Evolutionary conservation across 2,888 invertebrate genomes (phyloP).

Genomic region (Listrodromus nycthemerus): DNA sequence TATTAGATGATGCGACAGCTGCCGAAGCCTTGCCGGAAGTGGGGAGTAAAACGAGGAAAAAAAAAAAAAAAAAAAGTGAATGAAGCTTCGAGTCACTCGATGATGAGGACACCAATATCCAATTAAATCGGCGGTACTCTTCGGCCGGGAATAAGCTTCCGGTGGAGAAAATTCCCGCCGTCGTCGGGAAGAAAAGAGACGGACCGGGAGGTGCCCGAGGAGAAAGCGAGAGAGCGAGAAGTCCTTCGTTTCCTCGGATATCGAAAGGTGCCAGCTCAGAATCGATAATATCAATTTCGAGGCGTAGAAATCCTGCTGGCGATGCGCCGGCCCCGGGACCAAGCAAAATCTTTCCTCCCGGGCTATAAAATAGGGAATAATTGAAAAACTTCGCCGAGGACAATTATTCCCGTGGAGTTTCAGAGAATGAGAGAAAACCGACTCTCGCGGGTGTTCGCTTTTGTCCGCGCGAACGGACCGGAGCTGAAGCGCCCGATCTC

Average conservation of each 20-base stretch:
- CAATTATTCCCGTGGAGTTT: slow-evolving; percentile 61
- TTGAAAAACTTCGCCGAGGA: slow-evolving; percentile 63
- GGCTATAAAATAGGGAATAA: slow-evolving; percentile 60
- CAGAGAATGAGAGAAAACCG: not conserved
- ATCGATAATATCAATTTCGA: slow-evolving; percentile 60
- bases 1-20: slow-evolving; percentile 30
- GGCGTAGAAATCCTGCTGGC: slow-evolving; percentile 27
- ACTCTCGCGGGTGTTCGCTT: slow-evolving; percentile 17
- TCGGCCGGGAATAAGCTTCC: slow-evolving; percentile 48
- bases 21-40: slow-evolving; percentile 27
- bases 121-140: slow-evolving; percentile 56
- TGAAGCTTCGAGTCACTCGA: slow-evolving; percentile 49
- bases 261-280: slow-evolving; percentile 45
- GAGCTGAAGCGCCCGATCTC: not conserved
- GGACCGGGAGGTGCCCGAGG: not conserved
- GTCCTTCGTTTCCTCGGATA: slow-evolving; percentile 41
- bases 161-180: slow-evolving; percentile 21
- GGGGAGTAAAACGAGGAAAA: slow-evolving; percentile 54
- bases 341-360: slow-evolving; percentile 41
- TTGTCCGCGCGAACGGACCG: slow-evolving; percentile 14
- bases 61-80: slow-evolving; percentile 1
- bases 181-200: not conserved
- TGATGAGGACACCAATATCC: slow-evolving; percentile 64
- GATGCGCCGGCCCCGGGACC: slow-evolving; percentile 10
- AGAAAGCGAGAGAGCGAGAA: slow-evolving; percentile 21